Evolutionary conservation across 2,888 invertebrate genomes (phyloP), one percentile per base, ranked within the genome.

Genomic region (Lutraria lutraria): DNA sequence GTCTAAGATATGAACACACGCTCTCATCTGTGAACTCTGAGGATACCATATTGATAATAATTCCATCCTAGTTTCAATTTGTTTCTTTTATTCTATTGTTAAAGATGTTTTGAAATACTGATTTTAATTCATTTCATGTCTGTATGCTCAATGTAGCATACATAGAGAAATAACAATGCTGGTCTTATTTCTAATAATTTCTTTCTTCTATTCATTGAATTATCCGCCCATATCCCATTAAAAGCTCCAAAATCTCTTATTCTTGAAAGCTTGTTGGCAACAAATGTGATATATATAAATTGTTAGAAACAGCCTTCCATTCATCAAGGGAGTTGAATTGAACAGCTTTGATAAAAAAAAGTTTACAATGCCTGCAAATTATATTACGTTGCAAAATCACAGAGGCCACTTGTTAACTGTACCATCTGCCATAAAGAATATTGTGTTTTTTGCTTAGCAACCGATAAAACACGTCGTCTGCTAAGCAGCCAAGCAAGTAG

Each of bases 301-400:
- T 68, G 63, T 68, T 25, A 25, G 63, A 25, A n/a, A 25, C 63
- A 25, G n/a, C n/a, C 25, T 25, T 25, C 6, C 25, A 25, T 68
- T 68, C 25, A 13, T 10, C 63, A 25, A 25, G 21, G n/a, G 63
- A 25, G n/a, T 68, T 21, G 63, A 68, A 25, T 6, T 25, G n/a
- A 68, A 68, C 25, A 68, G 63, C 25, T 68, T 68, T 68, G 63
- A 68, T 25, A 68, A 25, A 25, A 63, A 21, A 68, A 25, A 25
- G 63, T 68, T 68, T n/a, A 76, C 76, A 76, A 76, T 76, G 34
- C 76, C 76, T 76, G 76, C 31, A 31, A 31, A 76, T 76, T 76
- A 76, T 16, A 76, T 76, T 16, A 76, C 13, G 19, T 16, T 16
- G 19, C 34, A 31, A 16, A 25, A 76, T 34, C 34, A 76, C 34